Evolutionary conservation across 1,140 invertebrate genomes (phyloP), one percentile per base, ranked within the genome.

Genomic region (Zaprionus tsacasi): DNA sequence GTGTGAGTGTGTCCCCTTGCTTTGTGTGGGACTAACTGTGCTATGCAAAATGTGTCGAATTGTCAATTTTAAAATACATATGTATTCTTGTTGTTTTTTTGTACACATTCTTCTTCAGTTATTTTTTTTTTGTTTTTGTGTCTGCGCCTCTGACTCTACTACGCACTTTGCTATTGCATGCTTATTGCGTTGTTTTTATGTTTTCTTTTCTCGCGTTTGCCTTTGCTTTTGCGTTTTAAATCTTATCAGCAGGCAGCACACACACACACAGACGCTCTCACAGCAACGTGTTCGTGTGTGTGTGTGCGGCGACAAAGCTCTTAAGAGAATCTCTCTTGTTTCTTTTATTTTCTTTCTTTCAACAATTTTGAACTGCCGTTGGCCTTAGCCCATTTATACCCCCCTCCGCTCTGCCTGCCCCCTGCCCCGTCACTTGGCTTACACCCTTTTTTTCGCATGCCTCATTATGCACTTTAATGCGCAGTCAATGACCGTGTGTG

Each of bases 401-500:
- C 43, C n/a, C 40, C n/a, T n/a, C n/a, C n/a, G n/a, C n/a, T n/a
- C n/a, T n/a, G n/a, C n/a, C n/a, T n/a, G n/a, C n/a, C 7, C 6
- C 17, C 11, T 27, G 12, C 11, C 11, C 63, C 36, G 8, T 13
- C 30, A 48, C 45, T 48, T 27, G 35, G 21, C 15, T 33, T 65
- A 65, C 55, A 66, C 33, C 55, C 70, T 21, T 21, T 21, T 45
- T 61, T 69, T 63, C 25, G 52, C 58, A 61, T 63, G 66, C 50
- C 66, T 74, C 58, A 69, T 74, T 74, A 74, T 74, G 71, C 71
- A 70, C 40, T 70, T 73, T 60, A 74, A 74, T 70, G 66, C 66
- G 71, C 71, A 74, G 71, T 74, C 71, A 74, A 74, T 70, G 71
- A 74, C 71, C 70, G 70, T 68, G 27, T 58, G 21, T 58, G 30